Percentiles rank a stretch among this genome's conserved stretches.
Conservation (phyloP, 2,113 vertebrate genomes). For the Peromyscus leucopus region DNA sequence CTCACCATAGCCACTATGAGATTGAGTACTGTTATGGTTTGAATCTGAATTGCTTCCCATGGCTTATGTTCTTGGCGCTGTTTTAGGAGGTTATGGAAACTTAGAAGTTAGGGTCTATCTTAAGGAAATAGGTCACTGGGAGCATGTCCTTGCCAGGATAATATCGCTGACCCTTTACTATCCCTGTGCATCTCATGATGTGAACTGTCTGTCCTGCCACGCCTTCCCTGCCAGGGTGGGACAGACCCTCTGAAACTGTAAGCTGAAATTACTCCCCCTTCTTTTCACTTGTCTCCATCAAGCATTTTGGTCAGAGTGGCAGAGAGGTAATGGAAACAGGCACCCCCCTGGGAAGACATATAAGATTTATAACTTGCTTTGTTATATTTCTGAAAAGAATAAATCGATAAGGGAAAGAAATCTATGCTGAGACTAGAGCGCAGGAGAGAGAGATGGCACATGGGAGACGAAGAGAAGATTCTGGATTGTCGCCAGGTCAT, state of each 20-base stretch:
- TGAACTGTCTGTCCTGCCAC: background rate
- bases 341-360: background rate
- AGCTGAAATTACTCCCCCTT: background rate
- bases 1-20: background rate
- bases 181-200: background rate
- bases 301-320: background rate
- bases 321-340: background rate
- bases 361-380: background rate
- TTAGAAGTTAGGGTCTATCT: background rate
- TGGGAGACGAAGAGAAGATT: background rate
- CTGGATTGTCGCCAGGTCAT: background rate
- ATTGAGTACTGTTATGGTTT: background rate
- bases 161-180: background rate
- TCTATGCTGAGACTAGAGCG: background rate
- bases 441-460: background rate
- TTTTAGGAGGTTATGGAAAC: background rate
- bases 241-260: background rate
- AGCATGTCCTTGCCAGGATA: background rate
- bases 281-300: background rate
- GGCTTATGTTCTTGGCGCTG: background rate
- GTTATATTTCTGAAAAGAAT: background rate
- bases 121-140: background rate
- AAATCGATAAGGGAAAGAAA: background rate
- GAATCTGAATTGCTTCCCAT: background rate
- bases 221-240: background rate